Evolutionary conservation across 2,113 vertebrate species (phyloP).

Genomic region (Otis tarda): DNA sequence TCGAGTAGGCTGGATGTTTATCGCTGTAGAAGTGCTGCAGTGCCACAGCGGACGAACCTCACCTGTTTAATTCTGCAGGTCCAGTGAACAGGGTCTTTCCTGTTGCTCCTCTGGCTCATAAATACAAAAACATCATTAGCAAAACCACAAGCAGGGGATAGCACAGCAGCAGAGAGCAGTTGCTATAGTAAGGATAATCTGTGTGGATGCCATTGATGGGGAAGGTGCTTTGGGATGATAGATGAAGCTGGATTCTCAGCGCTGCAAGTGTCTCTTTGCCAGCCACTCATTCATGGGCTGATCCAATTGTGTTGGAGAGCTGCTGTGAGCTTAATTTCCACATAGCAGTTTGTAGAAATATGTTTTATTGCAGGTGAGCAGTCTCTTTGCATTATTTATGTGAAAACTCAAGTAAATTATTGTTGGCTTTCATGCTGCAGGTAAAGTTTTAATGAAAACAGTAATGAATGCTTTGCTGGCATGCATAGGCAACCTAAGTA

Average conservation of each 20-base stretch:
- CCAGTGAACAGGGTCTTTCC: not conserved
- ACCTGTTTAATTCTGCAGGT: not conserved
- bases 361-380: slow-evolving; percentile 31
- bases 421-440: slow-evolving; percentile 43
- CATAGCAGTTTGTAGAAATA: not conserved
- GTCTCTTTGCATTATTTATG: slow-evolving; percentile 53
- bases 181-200: not conserved
- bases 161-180: not conserved
- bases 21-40: not conserved
- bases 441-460: slow-evolving; percentile 59
- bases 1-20: rapidly evolving
- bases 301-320: not conserved
- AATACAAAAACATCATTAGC: not conserved
- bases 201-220: not conserved
- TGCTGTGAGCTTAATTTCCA: slow-evolving; percentile 27
- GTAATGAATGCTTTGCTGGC: slow-evolving; percentile 53
- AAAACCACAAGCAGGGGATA: not conserved
- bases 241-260: not conserved
- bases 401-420: slow-evolving; percentile 39
- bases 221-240: not conserved
- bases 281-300: not conserved
- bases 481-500: not conserved
- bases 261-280: not conserved
- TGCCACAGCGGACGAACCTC: not conserved
- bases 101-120: not conserved